Percentiles rank a stretch among this genome's conserved stretches.
Conservation (phyloP, 2,888 invertebrate species). For the Coleophora flavipennella region DNA sequence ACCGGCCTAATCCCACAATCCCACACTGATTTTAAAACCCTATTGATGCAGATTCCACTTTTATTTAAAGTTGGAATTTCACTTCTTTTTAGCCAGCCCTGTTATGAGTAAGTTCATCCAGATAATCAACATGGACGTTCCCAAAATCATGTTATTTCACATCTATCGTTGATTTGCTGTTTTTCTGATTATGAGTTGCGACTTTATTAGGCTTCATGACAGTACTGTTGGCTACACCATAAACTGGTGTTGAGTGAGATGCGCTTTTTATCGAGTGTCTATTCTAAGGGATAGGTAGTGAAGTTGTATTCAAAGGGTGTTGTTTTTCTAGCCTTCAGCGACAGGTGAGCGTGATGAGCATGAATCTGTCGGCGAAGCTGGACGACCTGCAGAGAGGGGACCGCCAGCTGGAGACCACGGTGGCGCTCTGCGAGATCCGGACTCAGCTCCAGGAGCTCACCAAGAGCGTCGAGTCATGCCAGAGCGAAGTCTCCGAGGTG, state of each 20-base stretch:
- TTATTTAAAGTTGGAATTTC: constrained; percentile 4
- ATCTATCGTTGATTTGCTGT: neutral
- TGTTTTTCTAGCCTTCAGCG: constrained; percentile 86
- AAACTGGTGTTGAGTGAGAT: too few relatives aligned
- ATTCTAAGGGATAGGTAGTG: neutral
- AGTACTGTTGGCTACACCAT: neutral
- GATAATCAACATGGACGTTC: neutral
- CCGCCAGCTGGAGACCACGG: constrained; percentile 93
- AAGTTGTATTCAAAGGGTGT: neutral
- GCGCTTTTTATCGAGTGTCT: neutral
- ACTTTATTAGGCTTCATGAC: neutral
- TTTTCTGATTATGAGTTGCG: neutral
- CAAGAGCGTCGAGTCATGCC: constrained; percentile 95
- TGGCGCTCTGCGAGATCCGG: constrained; percentile 94
- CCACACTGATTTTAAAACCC: neutral
- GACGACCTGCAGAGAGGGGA: constrained; percentile 93
- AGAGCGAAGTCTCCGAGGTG: constrained; percentile 92
- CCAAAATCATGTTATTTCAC: neutral
- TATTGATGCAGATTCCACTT: neutral
- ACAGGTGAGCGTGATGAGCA: constrained; percentile 98
- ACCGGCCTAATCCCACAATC: neutral
- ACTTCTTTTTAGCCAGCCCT: constrained; percentile 8
- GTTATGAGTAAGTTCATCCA: constrained; percentile 5
- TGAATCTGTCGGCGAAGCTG: constrained; percentile 94
- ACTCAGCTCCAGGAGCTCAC: constrained; percentile 94